These are phyloP conservation scores for Xestia ashworthii DNA, from an alignment of 2,888 invertebrate species.

Conservation along the genomic window DNA sequence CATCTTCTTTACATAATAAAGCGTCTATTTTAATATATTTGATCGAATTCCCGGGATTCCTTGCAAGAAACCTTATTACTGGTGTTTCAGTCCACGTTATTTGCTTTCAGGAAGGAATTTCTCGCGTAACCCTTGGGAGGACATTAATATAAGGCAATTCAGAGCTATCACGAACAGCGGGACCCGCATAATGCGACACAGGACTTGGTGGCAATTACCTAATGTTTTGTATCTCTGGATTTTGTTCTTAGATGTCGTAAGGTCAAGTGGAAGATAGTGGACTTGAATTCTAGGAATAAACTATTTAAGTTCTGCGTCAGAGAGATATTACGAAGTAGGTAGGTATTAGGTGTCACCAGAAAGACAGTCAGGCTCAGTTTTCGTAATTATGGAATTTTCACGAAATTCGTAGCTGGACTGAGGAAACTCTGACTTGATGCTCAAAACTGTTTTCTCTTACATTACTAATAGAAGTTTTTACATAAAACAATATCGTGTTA, in stretches of 20 bases:
- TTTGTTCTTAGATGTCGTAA: constrained; percentile 52
- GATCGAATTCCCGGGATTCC: constrained; percentile 46
- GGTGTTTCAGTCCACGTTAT: constrained; percentile 48
- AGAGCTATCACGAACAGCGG: constrained; percentile 72
- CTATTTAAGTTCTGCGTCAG: neutral
- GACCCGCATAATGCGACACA: constrained; percentile 77
- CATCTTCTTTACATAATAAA: constrained; percentile 59
- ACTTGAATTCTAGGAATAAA: constrained; percentile 14
- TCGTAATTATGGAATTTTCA: neutral
- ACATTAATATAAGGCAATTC: constrained; percentile 68
- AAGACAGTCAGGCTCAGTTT: neutral
- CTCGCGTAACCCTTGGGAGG: constrained; percentile 46
- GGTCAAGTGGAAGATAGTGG: constrained; percentile 31
- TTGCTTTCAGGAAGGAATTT: constrained; percentile 57
- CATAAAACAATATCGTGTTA: neutral
- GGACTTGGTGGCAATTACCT: constrained; percentile 69
- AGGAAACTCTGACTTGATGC: neutral
- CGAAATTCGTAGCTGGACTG: neutral
- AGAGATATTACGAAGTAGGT: neutral
- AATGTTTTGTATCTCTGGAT: constrained; percentile 57
- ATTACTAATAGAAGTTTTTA: neutral
- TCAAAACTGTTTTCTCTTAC: neutral
- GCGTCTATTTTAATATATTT: constrained; percentile 57
- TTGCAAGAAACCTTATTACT: constrained; percentile 48
- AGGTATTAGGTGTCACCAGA: neutral